Conservation (phyloP, 2,888 invertebrate genomes). For the Pterobdella sp. region DNA sequence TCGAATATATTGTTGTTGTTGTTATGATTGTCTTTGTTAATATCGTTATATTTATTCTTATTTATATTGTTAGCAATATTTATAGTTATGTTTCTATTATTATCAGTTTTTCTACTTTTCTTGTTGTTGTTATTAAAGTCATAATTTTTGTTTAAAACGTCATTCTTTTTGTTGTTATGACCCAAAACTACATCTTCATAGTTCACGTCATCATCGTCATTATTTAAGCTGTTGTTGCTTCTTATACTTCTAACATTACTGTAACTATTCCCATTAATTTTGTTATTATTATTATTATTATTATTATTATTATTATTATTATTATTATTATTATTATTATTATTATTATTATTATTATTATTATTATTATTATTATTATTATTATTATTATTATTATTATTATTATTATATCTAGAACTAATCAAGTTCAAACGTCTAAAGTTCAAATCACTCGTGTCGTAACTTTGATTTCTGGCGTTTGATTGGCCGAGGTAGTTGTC, state of each 20-base stretch:
- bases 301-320: conserved; percentile 24
- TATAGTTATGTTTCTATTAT: not conserved
- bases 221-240: not conserved
- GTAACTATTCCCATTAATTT: not conserved
- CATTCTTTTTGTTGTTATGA: not conserved
- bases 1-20: too few species aligned
- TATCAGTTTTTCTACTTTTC: not conserved
- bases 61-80: not conserved
- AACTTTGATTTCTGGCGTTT: not conserved
- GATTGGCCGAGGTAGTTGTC: not conserved
- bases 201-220: not conserved
- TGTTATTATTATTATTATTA: conserved; percentile 12
- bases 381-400: conserved; percentile 13
- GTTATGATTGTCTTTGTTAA: not conserved
- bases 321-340: not conserved
- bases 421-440: not conserved
- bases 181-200: not conserved
- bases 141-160: not conserved
- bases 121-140: not conserved
- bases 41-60: not conserved
- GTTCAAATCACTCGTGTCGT: too few species aligned
- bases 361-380: conserved; percentile 9
- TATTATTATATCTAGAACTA: not conserved
- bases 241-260: not conserved
- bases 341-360: too few species aligned